Evolutionary conservation across 1,140 invertebrate genomes (phyloP).

Genomic region (Neodiprion fabricii): DNA sequence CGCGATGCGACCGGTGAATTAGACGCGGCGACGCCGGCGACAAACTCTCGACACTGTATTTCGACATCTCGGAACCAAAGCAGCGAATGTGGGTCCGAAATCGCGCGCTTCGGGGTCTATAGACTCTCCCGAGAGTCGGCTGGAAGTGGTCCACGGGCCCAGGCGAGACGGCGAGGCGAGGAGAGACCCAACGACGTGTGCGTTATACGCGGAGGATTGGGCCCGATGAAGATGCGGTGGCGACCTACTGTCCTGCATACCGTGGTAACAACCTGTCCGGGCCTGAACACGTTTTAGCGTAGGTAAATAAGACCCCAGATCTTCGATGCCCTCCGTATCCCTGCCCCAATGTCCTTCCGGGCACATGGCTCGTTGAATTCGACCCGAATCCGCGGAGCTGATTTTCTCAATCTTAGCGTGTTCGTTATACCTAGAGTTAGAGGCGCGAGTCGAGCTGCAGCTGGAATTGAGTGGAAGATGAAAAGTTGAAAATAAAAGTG

Average conservation of each 20-base stretch:
- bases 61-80: background rate
- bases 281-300: background rate
- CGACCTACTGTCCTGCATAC: conserved; percentile 49
- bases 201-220: no score
- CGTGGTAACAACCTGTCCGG: conserved; percentile 10
- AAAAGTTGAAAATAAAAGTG: no score
- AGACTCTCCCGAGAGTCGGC: conserved; percentile 1
- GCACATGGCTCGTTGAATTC: background rate
- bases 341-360: no score
- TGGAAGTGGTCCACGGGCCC: background rate
- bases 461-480: background rate
- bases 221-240: conserved; percentile 20
- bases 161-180: conserved; percentile 10
- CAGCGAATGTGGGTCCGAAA: background rate
- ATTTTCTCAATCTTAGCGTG: background rate
- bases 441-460: background rate
- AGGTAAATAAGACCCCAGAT: background rate
- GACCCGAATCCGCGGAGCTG: background rate
- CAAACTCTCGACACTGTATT: background rate
- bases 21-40: background rate
- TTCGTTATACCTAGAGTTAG: background rate
- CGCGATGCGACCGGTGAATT: background rate
- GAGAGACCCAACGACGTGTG: conserved; percentile 4
- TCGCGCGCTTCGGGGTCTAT: background rate
- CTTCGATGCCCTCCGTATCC: background rate